Evolutionary conservation across 2,888 invertebrate species (phyloP).

Genomic region (Philereme transversata): DNA sequence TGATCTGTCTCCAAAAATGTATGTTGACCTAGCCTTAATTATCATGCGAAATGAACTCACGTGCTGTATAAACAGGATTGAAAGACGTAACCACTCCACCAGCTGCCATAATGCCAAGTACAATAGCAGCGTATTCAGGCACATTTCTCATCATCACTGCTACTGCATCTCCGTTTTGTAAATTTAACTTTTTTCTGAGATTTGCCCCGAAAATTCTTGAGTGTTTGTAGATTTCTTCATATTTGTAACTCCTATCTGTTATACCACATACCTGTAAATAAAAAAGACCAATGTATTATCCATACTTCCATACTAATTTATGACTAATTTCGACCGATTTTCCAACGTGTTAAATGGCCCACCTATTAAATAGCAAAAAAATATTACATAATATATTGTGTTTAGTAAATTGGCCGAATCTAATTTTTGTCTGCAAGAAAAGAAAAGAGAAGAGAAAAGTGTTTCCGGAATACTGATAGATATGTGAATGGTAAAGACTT

Average conservation of each 20-base stretch:
- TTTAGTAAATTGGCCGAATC: no score
- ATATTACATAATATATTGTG: no score
- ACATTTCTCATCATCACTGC: constrained; percentile 87
- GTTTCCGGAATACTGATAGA: no score
- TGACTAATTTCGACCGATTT: no score
- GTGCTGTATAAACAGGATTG: constrained; percentile 87
- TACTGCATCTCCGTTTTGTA: constrained; percentile 85
- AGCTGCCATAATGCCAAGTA: constrained; percentile 85
- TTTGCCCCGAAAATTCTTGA: constrained; percentile 84
- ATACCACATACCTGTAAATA: constrained; percentile 85
- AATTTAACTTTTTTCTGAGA: constrained; percentile 84
- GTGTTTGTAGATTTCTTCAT: constrained; percentile 83
- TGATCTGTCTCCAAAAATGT: not conserved
- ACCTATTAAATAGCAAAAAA: no score
- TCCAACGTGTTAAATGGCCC: no score
- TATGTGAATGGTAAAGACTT: no score
- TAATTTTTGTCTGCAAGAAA: no score
- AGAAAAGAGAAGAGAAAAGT: no score
- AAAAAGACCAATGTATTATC: not conserved
- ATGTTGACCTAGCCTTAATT: not conserved
- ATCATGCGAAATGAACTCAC: constrained; percentile 52
- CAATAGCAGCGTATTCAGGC: constrained; percentile 87
- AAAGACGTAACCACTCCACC: constrained; percentile 86
- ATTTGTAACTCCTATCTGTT: constrained; percentile 87
- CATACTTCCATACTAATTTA: no score